Base-by-base conservation (phyloP, 2,888 invertebrate genomes). In the Brenthis hecate region DNA sequence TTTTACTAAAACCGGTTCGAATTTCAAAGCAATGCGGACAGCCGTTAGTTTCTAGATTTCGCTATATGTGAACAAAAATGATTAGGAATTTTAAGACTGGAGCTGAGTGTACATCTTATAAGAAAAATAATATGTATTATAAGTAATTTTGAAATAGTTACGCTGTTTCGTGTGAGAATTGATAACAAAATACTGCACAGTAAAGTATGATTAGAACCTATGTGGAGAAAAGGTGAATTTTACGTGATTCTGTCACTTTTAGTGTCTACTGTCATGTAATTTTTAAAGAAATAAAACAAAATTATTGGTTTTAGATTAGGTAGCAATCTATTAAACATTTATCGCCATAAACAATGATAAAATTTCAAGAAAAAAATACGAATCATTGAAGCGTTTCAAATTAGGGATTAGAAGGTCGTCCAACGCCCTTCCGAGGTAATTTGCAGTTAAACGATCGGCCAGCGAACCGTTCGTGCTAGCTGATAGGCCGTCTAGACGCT, bases 401-500 rank as follows among this genome's bases (percentile, higher is more conserved):
- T 61, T 36, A 50, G 36, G 23, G 51, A 64, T 56, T 23, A 56
- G 60, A 64, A 65, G 65, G 67, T 72, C 70, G 68, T 60, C 43
- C 23, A 61, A 54, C 57, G 66, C 66, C 61, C 62, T 69, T 58
- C 60, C 60, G 53, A 63, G 68, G 65, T 68, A 64, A 68, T 68
- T 71, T 68, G 54, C 48, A 68, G 53, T 65, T 68, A 69, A 73
- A 69, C 69, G 69, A 74, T 72, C 71, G 77, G 78, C 72, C 78
- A 75, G 68, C 77, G 80, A 80, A 77, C 82, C 76, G 74, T 51
- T 53, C 32, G 61, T 53, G 53, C 6, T 54, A 60, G 56, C 50
- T 73, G 74, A 76, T 76, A 71, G 72, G 62, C 74, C 60, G 81
- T 80, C 81, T 82, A 82, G 81, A 81, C 81, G 74, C 64, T 75